phyloP scores from a whole-genome alignment of 2,113 vertebrate genomes.

The Chloebia gouldiae region DNA sequence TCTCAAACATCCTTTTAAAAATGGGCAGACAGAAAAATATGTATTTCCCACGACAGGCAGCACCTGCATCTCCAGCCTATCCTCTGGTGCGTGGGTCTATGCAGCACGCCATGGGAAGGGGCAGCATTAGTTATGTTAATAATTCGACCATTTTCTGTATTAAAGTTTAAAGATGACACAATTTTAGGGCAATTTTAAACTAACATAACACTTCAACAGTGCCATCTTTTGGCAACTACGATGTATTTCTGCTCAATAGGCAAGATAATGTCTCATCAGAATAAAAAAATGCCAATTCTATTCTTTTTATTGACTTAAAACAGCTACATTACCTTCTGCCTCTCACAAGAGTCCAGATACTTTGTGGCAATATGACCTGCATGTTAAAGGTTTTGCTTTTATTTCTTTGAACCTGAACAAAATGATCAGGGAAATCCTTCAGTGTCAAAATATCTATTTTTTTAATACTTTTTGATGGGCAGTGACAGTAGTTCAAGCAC shows the following conservation, averaged over 20 bases:
- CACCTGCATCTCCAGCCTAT: background rate
- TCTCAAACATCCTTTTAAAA: background rate
- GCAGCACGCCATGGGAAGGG: slow-evolving; percentile 27
- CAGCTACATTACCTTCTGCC: background rate
- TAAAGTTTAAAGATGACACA: background rate
- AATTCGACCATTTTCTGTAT: slow-evolving; percentile 45
- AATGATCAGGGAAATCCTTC: background rate
- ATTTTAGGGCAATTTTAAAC: background rate
- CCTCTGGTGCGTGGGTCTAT: slow-evolving; percentile 19
- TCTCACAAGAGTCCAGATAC: background rate
- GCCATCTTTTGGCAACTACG: slow-evolving; percentile 71
- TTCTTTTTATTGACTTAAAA: background rate
- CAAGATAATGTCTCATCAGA: background rate
- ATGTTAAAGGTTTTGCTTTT: background rate
- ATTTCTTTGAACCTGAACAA: background rate
- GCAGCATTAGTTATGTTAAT: slow-evolving; percentile 66
- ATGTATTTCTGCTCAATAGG: background rate
- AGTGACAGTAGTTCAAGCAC: background rate
- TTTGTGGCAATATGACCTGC: background rate
- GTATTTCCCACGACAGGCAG: background rate
- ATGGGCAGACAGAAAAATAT: background rate
- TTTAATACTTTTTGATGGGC: background rate
- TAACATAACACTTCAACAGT: slow-evolving; percentile 62
- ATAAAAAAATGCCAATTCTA: background rate
- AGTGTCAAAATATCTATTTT: background rate